A percentile compares a stretch with the other conserved stretches of the same genome.
Evolutionary conservation across 2,888 invertebrate species (phyloP).

Genomic region (Acrocyrtus sp.): DNA sequence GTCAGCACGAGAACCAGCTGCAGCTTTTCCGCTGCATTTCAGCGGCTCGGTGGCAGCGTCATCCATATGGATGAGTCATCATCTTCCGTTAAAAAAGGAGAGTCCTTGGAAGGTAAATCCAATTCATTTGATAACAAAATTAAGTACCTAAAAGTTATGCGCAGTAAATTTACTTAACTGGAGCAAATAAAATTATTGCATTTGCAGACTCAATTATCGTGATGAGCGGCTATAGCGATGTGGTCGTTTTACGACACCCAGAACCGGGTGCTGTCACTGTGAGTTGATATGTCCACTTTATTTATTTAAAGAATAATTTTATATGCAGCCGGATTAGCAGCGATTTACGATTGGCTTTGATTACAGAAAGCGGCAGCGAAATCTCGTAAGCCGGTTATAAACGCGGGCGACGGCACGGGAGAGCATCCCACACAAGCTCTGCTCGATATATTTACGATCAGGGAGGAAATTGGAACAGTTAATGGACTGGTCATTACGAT

Average conservation of each 20-base stretch:
- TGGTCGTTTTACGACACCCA: slow-evolving; percentile 94
- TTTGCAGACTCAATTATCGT: slow-evolving; percentile 79
- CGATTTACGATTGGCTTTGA: slow-evolving; percentile 28
- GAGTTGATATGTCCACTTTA: slow-evolving; percentile 67
- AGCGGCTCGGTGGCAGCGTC: slow-evolving; percentile 92
- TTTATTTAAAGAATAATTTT: background rate
- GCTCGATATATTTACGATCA: slow-evolving; percentile 96
- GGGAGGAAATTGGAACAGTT: slow-evolving; percentile 98
- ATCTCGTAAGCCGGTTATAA: slow-evolving; percentile 91
- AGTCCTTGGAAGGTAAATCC: slow-evolving; percentile 81
- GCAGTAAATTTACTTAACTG: too few species aligned
- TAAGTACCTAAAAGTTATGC: background rate
- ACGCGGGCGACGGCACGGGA: slow-evolving; percentile 97
- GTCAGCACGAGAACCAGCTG: slow-evolving; percentile 96
- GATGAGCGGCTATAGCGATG: slow-evolving; percentile 93
- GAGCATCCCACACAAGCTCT: slow-evolving; percentile 99
- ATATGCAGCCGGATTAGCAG: too few species aligned
- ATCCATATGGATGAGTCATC: slow-evolving; percentile 88
- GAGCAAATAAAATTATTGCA: too few species aligned
- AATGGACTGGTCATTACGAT: slow-evolving; percentile 97
- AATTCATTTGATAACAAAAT: background rate
- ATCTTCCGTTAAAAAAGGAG: slow-evolving; percentile 97
- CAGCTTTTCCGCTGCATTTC: slow-evolving; percentile 97
- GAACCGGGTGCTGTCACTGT: slow-evolving; percentile 89
- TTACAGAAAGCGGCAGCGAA: slow-evolving; percentile 81